Evolutionary conservation across 2,797 vertebrate genomes (phyloP).

Genomic region (Phyllotis vaccarum): DNA sequence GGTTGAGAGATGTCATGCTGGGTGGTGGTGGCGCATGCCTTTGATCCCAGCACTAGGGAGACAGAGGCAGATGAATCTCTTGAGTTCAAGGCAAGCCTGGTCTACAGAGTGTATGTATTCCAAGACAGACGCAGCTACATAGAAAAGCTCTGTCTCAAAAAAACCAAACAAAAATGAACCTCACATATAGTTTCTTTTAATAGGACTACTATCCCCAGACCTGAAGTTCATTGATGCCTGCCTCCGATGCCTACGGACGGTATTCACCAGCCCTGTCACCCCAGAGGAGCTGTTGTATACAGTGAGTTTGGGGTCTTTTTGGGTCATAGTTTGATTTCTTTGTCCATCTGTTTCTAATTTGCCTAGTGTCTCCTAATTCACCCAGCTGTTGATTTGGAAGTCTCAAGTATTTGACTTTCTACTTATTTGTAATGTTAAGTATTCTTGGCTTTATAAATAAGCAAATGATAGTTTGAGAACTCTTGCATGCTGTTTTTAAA

Average conservation of each 20-base stretch:
- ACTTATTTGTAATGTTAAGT: slow-evolving; percentile 51
- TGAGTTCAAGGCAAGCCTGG: background rate
- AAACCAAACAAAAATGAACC: slow-evolving; percentile 44
- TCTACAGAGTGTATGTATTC: background rate
- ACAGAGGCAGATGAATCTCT: background rate
- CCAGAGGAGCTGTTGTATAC: slow-evolving; percentile 98
- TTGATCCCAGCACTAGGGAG: background rate
- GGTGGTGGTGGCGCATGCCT: background rate
- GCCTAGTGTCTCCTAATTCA: slow-evolving; percentile 22
- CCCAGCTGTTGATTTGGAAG: background rate
- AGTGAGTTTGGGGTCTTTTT: slow-evolving; percentile 88
- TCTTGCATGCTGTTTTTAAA: background rate
- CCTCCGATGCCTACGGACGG: slow-evolving; percentile 97
- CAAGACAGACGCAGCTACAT: background rate
- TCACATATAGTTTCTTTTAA: slow-evolving; percentile 62
- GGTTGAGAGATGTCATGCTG: background rate
- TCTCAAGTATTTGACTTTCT: slow-evolving; percentile 60
- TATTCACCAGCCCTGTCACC: slow-evolving; percentile 98
- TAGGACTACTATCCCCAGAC: slow-evolving; percentile 95
- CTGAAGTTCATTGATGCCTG: slow-evolving; percentile 98
- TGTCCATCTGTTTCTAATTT: slow-evolving; percentile 11
- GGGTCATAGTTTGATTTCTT: slow-evolving; percentile 36
- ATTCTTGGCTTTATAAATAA: slow-evolving; percentile 41
- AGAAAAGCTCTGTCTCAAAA: background rate
- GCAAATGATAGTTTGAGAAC: slow-evolving; percentile 43